Conservation (phyloP, 2,888 invertebrate genomes). For the Agriopis aurantiaria region DNA sequence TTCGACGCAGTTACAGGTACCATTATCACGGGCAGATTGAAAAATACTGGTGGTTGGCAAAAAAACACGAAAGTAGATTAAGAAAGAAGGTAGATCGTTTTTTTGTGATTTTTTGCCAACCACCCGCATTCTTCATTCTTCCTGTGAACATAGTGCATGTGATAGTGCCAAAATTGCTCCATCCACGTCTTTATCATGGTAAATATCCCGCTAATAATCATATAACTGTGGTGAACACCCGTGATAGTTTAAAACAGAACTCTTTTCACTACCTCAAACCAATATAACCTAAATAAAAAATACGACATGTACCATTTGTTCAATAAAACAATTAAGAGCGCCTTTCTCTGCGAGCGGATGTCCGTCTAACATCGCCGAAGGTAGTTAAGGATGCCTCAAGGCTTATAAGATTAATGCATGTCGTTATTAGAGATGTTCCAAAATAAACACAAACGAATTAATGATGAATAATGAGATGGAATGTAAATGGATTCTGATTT, state of each 20-base stretch:
- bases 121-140: too few relatives aligned
- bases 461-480: slow-evolving; percentile 49
- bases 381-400: slow-evolving; percentile 65
- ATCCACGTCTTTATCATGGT: too few relatives aligned
- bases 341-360: slow-evolving; percentile 72
- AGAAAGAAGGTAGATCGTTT: too few relatives aligned
- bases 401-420: slow-evolving; percentile 61
- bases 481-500: slow-evolving; percentile 31
- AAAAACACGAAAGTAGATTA: too few relatives aligned
- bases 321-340: slow-evolving; percentile 66
- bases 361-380: slow-evolving; percentile 66
- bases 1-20: too few relatives aligned
- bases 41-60: too few relatives aligned
- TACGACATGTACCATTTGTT: slow-evolving; percentile 24
- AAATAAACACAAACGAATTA: slow-evolving; percentile 50
- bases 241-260: background rate
- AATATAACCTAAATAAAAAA: slow-evolving; percentile 16
- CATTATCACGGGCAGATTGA: too few relatives aligned
- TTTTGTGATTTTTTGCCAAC: too few relatives aligned
- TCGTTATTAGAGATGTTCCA: slow-evolving; percentile 46
- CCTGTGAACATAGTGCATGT: too few relatives aligned
- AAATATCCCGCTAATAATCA: too few relatives aligned
- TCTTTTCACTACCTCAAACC: slow-evolving; percentile 15
- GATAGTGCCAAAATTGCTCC: too few relatives aligned
- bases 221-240: too few relatives aligned